Percentiles rank a stretch among this genome's conserved stretches.
Conservation (phyloP, 2,797 vertebrate genomes). For the Dermochelys coriacea region DNA sequence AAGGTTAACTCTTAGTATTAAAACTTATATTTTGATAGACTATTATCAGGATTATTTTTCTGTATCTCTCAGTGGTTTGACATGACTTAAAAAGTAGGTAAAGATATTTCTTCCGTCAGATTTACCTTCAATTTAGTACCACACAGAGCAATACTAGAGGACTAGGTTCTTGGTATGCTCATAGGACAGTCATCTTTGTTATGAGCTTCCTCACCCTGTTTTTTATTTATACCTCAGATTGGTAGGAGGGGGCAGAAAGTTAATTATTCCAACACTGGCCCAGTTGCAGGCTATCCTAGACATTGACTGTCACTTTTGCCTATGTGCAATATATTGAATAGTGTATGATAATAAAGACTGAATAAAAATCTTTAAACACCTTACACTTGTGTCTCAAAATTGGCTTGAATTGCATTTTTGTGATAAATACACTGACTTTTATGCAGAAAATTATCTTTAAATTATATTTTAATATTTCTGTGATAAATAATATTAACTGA, state of each 20-base stretch:
- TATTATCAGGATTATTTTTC: slow-evolving; percentile 1
- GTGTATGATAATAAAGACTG: background rate
- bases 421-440: background rate
- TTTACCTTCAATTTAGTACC: slow-evolving; percentile 23
- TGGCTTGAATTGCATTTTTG: background rate
- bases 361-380: background rate
- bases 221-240: background rate
- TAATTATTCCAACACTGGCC: background rate
- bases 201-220: accelerated
- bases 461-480: background rate
- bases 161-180: background rate
- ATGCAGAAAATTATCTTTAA: background rate
- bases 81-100: slow-evolving; percentile 15
- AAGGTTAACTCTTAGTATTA: slow-evolving; percentile 22
- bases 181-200: background rate
- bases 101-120: background rate
- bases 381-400: background rate
- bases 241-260: background rate
- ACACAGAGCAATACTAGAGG: background rate
- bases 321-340: background rate
- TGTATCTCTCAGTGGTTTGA: background rate
- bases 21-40: background rate
- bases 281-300: background rate
- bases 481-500: background rate
- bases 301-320: background rate